Conservation (phyloP, 2,797 vertebrate species). For the Notolepis coatsorum region DNA sequence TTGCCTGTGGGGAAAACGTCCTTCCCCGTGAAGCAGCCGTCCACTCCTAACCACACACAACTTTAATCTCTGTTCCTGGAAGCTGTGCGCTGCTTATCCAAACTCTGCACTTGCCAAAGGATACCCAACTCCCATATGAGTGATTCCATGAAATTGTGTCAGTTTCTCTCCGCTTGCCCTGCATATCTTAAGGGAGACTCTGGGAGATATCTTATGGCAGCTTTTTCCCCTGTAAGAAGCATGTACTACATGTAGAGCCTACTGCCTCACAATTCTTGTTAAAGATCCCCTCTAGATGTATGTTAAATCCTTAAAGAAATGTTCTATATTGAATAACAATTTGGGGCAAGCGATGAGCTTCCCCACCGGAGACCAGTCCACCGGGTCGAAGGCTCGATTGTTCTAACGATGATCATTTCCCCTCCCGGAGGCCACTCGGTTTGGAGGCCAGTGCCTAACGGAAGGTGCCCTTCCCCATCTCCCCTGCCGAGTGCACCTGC, state of each 20-base stretch:
- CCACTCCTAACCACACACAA: conserved; percentile 64
- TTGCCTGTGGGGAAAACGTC: conserved; percentile 66
- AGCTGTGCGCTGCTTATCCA: conserved; percentile 69
- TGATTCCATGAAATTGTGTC: conserved; percentile 66
- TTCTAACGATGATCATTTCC: too few relatives aligned
- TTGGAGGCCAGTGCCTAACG: too few relatives aligned
- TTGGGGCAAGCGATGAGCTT: too few relatives aligned
- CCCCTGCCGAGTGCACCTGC: too few relatives aligned
- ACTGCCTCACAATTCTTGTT: conserved; percentile 55
- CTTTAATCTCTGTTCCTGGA: conserved; percentile 72
- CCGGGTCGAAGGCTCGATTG: too few relatives aligned
- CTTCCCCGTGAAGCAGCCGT: conserved; percentile 63
- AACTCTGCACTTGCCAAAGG: conserved; percentile 70
- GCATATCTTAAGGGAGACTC: conserved; percentile 54
- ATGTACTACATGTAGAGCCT: too few relatives aligned
- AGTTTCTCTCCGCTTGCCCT: conserved; percentile 56
- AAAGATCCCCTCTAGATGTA: too few relatives aligned
- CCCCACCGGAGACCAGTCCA: too few relatives aligned
- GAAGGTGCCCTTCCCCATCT: too few relatives aligned
- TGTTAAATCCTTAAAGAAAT: too few relatives aligned
- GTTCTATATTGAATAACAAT: too few relatives aligned
- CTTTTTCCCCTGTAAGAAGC: conserved; percentile 34
- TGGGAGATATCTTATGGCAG: conserved; percentile 38
- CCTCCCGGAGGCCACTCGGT: too few relatives aligned
- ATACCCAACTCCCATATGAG: conserved; percentile 62